Conservation (phyloP, 2,888 invertebrate genomes). For the Eutolmus rufibarbis region DNA sequence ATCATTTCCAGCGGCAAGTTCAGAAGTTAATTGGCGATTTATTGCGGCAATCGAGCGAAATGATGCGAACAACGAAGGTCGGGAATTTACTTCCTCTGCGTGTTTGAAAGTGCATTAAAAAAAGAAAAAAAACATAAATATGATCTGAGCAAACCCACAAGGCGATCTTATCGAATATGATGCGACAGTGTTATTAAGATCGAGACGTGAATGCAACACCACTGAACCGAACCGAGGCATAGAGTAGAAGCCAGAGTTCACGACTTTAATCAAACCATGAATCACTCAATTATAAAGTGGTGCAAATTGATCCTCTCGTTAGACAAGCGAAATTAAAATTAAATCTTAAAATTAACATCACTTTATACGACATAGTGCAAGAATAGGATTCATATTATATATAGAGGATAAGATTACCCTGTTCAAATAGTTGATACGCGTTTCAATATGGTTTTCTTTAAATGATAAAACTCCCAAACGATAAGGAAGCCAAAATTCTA, state of each 20-base stretch:
- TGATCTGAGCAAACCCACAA: neutral
- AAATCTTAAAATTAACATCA: neutral
- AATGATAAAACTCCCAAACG: no score
- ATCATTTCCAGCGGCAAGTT: neutral
- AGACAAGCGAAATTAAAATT: neutral
- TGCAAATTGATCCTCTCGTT: neutral
- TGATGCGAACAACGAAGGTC: neutral
- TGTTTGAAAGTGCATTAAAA: neutral
- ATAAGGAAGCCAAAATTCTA: no score
- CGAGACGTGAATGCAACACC: neutral
- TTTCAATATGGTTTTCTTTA: no score
- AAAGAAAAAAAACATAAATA: neutral
- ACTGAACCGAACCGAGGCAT: neutral
- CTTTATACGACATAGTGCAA: neutral
- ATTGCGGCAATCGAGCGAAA: constrained; percentile 16
- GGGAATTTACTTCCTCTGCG: neutral
- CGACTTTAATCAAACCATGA: neutral
- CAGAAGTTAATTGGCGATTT: constrained; percentile 17
- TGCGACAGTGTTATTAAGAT: neutral
- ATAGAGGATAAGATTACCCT: neutral
- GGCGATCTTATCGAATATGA: neutral
- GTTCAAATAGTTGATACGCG: neutral
- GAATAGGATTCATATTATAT: neutral
- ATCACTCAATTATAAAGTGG: neutral
- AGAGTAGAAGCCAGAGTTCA: neutral